Percentiles rank a stretch among this genome's conserved stretches.
These are phyloP conservation scores for Forbesichthys papilliferus DNA, from an alignment of 2,113 vertebrate genomes.

Conservation along the genomic window DNA sequence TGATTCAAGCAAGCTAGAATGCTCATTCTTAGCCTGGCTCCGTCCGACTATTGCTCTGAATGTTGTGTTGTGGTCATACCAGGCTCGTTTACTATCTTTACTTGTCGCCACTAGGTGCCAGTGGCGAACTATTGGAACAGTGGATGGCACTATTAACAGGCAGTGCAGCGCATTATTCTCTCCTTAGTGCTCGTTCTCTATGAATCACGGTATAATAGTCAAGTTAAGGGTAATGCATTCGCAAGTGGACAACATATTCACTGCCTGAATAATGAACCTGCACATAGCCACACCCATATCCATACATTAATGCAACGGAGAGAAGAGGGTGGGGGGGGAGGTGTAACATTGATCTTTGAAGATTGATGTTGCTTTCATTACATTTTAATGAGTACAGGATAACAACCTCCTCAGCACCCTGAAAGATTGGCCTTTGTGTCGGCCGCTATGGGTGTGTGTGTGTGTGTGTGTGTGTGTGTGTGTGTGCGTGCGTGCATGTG, in stretches of 20 bases:
- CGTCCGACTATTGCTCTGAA: too few relatives aligned
- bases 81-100: too few relatives aligned
- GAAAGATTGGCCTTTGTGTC: slow-evolving; percentile 4
- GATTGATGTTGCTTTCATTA: slow-evolving; percentile 45
- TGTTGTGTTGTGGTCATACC: too few relatives aligned
- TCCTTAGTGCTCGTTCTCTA: slow-evolving; percentile 3
- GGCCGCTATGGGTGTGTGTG: slow-evolving; percentile 1
- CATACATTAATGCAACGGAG: slow-evolving; percentile 12
- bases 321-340: neutral
- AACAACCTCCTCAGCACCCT: slow-evolving; percentile 28
- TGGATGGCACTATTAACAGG: too few relatives aligned
- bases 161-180: neutral
- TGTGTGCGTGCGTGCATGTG: neutral
- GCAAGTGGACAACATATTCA: slow-evolving; percentile 8
- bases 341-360: slow-evolving; percentile 35
- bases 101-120: too few relatives aligned
- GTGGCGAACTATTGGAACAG: too few relatives aligned
- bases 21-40: too few relatives aligned
- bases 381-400: slow-evolving; percentile 48
- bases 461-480: slow-evolving; percentile 4
- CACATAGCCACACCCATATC: slow-evolving; percentile 6
- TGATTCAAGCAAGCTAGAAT: too few relatives aligned
- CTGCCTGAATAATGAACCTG: slow-evolving; percentile 7
- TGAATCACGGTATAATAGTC: neutral
- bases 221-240: neutral